A percentile compares a stretch with the other conserved stretches of the same genome.
These are phyloP conservation scores for Hyalella azteca DNA, from an alignment of 2,888 invertebrate genomes.

Conservation along the genomic window DNA sequence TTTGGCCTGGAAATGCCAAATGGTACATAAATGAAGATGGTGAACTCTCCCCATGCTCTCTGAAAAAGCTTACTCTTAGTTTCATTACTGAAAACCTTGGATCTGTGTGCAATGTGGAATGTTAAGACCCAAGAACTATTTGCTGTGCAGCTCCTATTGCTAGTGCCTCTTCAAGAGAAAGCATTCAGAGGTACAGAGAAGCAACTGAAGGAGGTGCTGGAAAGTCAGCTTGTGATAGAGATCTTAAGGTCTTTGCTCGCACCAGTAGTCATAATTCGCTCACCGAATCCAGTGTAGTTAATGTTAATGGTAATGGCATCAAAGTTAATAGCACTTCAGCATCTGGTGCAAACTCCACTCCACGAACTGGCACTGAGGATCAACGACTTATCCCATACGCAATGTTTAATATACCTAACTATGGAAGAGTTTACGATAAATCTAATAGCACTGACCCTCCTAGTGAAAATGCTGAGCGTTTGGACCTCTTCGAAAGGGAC, in stretches of 20 bases:
- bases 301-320: constrained; percentile 7
- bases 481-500: background rate
- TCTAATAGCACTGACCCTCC: constrained; percentile 14
- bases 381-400: background rate
- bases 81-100: constrained; percentile 24
- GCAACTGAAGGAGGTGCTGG: background rate
- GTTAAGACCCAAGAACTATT: constrained; percentile 29
- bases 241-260: constrained; percentile 3
- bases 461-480: background rate
- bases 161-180: background rate
- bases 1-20: constrained; percentile 22
- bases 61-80: background rate
- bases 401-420: constrained; percentile 23
- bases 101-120: background rate
- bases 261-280: constrained; percentile 24
- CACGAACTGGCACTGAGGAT: background rate
- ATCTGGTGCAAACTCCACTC: background rate
- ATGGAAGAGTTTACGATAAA: constrained; percentile 22
- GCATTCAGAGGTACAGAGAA: background rate
- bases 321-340: background rate
- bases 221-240: constrained; percentile 15
- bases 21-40: background rate
- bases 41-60: constrained; percentile 2
- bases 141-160: background rate
- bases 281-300: constrained; percentile 7